These are phyloP conservation scores for Ganaspis brasiliensis DNA, from an alignment of 2,888 invertebrate species.

Conservation along the genomic window DNA sequence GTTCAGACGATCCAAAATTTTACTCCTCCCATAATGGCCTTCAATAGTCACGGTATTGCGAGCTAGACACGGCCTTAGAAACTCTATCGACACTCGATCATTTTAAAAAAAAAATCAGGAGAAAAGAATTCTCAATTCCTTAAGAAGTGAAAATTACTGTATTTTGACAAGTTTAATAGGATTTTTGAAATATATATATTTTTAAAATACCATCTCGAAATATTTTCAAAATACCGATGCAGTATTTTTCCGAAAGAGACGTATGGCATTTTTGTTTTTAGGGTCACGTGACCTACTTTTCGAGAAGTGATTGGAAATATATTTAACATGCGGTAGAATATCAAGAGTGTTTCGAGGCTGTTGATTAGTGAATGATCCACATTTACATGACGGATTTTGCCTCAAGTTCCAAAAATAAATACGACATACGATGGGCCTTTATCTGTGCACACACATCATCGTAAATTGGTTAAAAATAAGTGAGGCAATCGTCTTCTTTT, in stretches of 20 bases:
- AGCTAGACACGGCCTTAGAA: not conserved
- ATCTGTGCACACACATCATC: conserved; percentile 11
- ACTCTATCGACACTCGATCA: too few species aligned
- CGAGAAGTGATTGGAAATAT: not conserved
- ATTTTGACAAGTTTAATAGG: too few species aligned
- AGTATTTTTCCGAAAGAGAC: not conserved
- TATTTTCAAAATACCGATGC: not conserved
- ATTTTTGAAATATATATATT: too few species aligned
- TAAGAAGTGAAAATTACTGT: too few species aligned
- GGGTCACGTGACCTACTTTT: not conserved
- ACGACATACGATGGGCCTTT: conserved; percentile 10
- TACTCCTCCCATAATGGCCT: not conserved
- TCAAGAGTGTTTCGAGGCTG: conserved; percentile 35
- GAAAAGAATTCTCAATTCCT: too few species aligned
- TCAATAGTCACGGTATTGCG: not conserved
- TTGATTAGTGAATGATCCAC: conserved; percentile 40
- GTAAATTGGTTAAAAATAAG: conserved; percentile 23
- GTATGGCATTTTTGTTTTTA: not conserved
- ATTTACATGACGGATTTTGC: conserved; percentile 34
- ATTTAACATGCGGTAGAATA: conserved; percentile 5
- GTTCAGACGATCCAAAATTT: conserved; percentile 3
- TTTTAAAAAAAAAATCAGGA: too few species aligned
- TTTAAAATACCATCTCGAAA: too few species aligned
- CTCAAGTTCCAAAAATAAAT: conserved; percentile 38
- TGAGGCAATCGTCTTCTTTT: conserved; percentile 22